phyloP scores from a whole-genome alignment of 1,140 invertebrate genomes.

The Drosophila sucinea region DNA sequence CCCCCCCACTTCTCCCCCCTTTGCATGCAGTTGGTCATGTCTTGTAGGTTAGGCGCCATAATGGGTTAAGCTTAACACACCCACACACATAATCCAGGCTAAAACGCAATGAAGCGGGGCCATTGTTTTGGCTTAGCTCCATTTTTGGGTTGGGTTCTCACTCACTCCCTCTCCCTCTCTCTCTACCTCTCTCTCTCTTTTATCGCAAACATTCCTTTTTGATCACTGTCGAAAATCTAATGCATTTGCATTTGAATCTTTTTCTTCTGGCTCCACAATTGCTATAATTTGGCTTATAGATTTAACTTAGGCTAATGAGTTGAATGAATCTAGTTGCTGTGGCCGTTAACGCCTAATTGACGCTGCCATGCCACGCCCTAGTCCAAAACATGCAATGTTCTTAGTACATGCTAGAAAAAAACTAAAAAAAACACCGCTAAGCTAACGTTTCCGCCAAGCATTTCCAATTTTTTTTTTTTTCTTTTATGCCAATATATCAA shows the following conservation, averaged over 20 bases:
- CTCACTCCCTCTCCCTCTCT: constrained; percentile 3
- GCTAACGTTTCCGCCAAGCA: constrained; percentile 32
- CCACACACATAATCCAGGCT: constrained; percentile 37
- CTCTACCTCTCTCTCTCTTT: constrained; percentile 30
- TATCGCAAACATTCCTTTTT: constrained; percentile 59
- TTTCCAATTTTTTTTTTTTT: constrained; percentile 52
- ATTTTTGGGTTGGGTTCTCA: constrained; percentile 50
- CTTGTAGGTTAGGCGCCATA: constrained; percentile 74
- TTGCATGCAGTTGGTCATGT: constrained; percentile 21
- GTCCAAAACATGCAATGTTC: constrained; percentile 44
- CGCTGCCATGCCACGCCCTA: constrained; percentile 52
- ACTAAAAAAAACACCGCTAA: constrained; percentile 49
- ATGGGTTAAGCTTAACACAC: constrained; percentile 58
- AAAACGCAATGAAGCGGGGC: constrained; percentile 62
- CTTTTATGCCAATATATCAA: constrained; percentile 74
- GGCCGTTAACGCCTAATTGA: constrained; percentile 75
- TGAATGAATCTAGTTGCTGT: constrained; percentile 30
- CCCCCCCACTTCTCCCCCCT: constrained; percentile 10
- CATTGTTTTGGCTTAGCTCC: constrained; percentile 40
- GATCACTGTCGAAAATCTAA: constrained; percentile 20
- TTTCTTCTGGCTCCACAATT: constrained; percentile 31
- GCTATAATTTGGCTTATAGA: constrained; percentile 62
- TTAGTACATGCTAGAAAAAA: constrained; percentile 45
- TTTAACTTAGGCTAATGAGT: constrained; percentile 62
- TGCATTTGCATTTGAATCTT: constrained; percentile 25